phyloP scores from a whole-genome alignment of 1,140 invertebrate genomes.

The Aphelenchoides fujianensis region DNA sequence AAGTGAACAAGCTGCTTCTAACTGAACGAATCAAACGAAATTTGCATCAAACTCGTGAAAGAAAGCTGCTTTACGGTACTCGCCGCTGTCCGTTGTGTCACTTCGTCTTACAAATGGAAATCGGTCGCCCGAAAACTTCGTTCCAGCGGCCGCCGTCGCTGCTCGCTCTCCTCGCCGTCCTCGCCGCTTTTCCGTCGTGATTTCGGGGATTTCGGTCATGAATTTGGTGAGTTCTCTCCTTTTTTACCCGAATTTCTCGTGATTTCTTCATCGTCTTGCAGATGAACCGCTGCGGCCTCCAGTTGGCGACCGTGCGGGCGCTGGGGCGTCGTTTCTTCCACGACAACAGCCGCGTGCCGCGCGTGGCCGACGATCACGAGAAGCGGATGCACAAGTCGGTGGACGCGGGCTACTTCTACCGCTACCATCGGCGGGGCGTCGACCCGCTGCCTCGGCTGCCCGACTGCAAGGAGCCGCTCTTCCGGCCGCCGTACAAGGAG shows the following conservation, averaged over 20 bases:
- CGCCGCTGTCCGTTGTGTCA: no score
- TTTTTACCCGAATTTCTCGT: neutral
- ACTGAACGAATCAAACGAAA: no score
- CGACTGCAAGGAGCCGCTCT: slow-evolving; percentile 48
- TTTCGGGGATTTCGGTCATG: slow-evolving; percentile 8
- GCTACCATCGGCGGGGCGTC: slow-evolving; percentile 59
- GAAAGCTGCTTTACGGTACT: no score
- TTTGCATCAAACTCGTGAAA: no score
- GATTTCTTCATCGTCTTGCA: no score
- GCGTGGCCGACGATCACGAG: slow-evolving; percentile 45
- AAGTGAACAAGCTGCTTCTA: no score
- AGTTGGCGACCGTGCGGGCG: neutral
- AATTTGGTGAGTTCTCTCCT: neutral
- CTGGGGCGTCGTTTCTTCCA: neutral
- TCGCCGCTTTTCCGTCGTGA: no score
- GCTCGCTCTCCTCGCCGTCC: no score
- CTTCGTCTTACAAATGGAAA: no score
- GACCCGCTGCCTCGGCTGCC: slow-evolving; percentile 57
- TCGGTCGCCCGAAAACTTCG: no score
- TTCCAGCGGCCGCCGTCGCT: no score
- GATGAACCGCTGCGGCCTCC: neutral
- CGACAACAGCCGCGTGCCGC: slow-evolving; percentile 37
- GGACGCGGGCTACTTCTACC: slow-evolving; percentile 53
- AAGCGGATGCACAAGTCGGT: slow-evolving; percentile 51
- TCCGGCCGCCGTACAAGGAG: slow-evolving; percentile 47